Percentiles rank a stretch among this genome's conserved stretches.
These are phyloP conservation scores for Tor tambroides DNA, from an alignment of 2,113 vertebrate genomes.

Conservation along the genomic window DNA sequence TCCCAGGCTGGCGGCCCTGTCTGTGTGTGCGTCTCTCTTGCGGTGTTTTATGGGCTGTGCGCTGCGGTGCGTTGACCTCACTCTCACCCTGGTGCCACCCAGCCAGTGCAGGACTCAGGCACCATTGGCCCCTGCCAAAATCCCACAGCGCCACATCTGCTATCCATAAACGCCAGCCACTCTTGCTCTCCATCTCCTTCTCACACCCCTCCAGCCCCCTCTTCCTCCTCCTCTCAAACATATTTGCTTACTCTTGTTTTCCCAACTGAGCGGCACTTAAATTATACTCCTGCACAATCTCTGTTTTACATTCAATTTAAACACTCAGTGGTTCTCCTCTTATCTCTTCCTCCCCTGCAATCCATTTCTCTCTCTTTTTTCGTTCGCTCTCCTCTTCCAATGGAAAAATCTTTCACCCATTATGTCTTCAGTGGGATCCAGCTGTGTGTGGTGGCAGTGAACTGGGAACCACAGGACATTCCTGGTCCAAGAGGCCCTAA, in stretches of 20 bases:
- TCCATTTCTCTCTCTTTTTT: slow-evolving; percentile 46
- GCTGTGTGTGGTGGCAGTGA: slow-evolving; percentile 78
- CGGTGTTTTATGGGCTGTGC: slow-evolving; percentile 77
- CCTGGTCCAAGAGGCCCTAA: slow-evolving; percentile 70
- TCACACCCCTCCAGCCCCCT: slow-evolving; percentile 67
- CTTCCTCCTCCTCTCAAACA: slow-evolving; percentile 39
- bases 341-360: slow-evolving; percentile 68
- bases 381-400: slow-evolving; percentile 66
- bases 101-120: slow-evolving; percentile 79
- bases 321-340: slow-evolving; percentile 63
- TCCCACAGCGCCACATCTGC: slow-evolving; percentile 83
- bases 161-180: slow-evolving; percentile 84
- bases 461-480: slow-evolving; percentile 78
- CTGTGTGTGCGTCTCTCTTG: slow-evolving; percentile 52
- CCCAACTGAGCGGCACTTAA: slow-evolving; percentile 46
- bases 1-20: slow-evolving; percentile 8
- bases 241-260: slow-evolving; percentile 48
- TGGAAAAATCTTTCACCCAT: slow-evolving; percentile 80
- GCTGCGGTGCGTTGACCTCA: slow-evolving; percentile 79
- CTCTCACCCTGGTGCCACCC: slow-evolving; percentile 83
- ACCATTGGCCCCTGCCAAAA: slow-evolving; percentile 77
- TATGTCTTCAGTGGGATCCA: slow-evolving; percentile 76
- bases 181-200: slow-evolving; percentile 75
- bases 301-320: slow-evolving; percentile 69
- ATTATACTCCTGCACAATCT: slow-evolving; percentile 54